phyloP scores from a whole-genome alignment of 2,888 invertebrate species.

The Nephrotoma guestfalica region DNA sequence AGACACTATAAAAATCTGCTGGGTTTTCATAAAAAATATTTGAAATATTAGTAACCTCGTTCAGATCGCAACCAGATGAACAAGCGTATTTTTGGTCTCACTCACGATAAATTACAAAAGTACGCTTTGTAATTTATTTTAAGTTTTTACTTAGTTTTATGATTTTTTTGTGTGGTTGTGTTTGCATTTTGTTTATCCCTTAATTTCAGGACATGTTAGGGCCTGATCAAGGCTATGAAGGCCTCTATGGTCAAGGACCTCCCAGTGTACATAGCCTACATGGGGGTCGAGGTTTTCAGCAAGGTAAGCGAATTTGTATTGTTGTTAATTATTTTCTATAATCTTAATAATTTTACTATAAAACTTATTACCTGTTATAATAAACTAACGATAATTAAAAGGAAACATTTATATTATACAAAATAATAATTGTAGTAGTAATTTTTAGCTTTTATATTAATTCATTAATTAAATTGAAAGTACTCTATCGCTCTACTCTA shows the following conservation, averaged over 20 bases:
- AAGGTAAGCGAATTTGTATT: conserved; percentile 49
- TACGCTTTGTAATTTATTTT: background rate
- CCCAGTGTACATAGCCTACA: conserved; percentile 73
- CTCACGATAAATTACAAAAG: background rate
- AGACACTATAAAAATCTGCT: background rate
- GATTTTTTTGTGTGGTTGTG: conserved; percentile 17
- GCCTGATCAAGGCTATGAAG: conserved; percentile 85
- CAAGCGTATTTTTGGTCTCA: background rate
- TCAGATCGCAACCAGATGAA: background rate
- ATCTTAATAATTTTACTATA: background rate
- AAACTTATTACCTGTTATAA: background rate
- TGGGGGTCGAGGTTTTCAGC: conserved; percentile 63
- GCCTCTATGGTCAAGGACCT: conserved; percentile 83
- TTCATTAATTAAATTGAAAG: background rate
- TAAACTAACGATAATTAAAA: background rate
- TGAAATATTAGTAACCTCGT: background rate
- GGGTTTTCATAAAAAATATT: background rate
- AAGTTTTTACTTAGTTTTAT: background rate
- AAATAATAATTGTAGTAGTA: background rate
- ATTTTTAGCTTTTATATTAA: background rate
- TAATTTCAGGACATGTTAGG: conserved; percentile 44
- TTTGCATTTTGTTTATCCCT: conserved; percentile 21
- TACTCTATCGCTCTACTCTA: background rate
- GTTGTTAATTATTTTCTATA: background rate
- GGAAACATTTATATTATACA: background rate